A percentile compares a stretch with the other conserved stretches of the same genome.
Conservation (phyloP, 1,140 invertebrate genomes). For the Drosophila mauritiana region DNA sequence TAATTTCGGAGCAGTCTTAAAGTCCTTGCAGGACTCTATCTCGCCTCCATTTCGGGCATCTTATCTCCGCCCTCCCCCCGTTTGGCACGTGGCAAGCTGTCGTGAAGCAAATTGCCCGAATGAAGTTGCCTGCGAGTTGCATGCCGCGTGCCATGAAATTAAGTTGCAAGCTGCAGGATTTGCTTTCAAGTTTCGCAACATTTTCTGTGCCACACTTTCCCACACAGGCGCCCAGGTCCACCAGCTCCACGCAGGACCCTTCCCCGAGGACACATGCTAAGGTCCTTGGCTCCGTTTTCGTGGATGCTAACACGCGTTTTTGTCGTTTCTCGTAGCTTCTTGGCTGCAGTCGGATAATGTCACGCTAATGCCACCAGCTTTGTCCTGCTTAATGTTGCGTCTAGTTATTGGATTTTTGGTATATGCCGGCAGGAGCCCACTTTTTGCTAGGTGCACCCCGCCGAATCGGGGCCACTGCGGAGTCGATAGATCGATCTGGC, state of each 20-base stretch:
- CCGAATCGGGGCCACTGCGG: neutral
- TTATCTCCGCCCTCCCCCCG: slow-evolving; percentile 7
- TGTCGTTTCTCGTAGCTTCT: slow-evolving; percentile 64
- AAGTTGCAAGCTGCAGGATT: slow-evolving; percentile 80
- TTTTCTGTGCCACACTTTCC: slow-evolving; percentile 50
- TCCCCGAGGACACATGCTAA: slow-evolving; percentile 44
- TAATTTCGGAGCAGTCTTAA: slow-evolving; percentile 61
- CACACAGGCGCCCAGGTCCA: neutral
- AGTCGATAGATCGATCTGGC: slow-evolving; percentile 15
- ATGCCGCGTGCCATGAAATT: slow-evolving; percentile 73
- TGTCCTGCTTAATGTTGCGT: slow-evolving; percentile 72
- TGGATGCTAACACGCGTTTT: slow-evolving; percentile 68
- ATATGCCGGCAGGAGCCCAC: slow-evolving; percentile 10
- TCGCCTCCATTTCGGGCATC: slow-evolving; percentile 15
- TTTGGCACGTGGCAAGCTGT: slow-evolving; percentile 67
- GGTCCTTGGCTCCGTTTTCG: slow-evolving; percentile 53
- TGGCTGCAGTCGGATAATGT: slow-evolving; percentile 73
- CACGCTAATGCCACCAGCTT: slow-evolving; percentile 75
- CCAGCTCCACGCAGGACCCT: neutral
- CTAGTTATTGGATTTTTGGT: slow-evolving; percentile 56
- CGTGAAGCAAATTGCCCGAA: slow-evolving; percentile 75
- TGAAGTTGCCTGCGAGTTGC: slow-evolving; percentile 66
- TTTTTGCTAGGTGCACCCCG: slow-evolving; percentile 16
- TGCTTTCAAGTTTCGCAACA: slow-evolving; percentile 77
- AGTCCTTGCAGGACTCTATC: slow-evolving; percentile 54